These are phyloP conservation scores for Oasisia sp. DNA, from an alignment of 2,888 invertebrate species.

Conservation along the genomic window DNA sequence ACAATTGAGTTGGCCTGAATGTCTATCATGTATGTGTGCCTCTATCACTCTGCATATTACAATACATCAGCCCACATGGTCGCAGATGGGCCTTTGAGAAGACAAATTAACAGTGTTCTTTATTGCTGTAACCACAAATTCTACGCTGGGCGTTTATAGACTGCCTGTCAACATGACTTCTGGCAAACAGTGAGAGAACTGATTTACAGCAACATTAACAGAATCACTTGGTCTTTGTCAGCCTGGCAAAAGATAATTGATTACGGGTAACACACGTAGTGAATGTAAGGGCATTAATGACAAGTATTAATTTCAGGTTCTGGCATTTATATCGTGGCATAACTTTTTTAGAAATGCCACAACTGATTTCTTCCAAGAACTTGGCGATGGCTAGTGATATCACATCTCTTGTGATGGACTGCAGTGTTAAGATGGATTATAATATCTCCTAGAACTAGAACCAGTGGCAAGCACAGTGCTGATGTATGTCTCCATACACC, in stretches of 20 bases:
- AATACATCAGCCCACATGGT: background rate
- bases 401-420: too few species aligned
- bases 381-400: background rate
- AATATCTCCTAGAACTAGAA: background rate
- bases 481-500: too few species aligned
- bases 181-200: background rate
- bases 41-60: background rate
- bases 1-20: too few species aligned
- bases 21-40: background rate
- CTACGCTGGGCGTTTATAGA: background rate
- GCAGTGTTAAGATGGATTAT: background rate
- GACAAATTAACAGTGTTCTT: background rate
- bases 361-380: background rate
- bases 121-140: background rate
- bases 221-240: background rate
- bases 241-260: background rate
- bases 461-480: background rate
- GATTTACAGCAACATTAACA: background rate
- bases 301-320: background rate
- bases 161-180: background rate
- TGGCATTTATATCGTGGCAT: background rate
- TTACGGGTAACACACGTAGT: background rate
- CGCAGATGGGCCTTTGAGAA: background rate
- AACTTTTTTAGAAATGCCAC: conserved; percentile 7
- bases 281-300: background rate